Evolutionary conservation across 2,113 vertebrate species (phyloP).

Genomic region (Cranoglanis bouderius): DNA sequence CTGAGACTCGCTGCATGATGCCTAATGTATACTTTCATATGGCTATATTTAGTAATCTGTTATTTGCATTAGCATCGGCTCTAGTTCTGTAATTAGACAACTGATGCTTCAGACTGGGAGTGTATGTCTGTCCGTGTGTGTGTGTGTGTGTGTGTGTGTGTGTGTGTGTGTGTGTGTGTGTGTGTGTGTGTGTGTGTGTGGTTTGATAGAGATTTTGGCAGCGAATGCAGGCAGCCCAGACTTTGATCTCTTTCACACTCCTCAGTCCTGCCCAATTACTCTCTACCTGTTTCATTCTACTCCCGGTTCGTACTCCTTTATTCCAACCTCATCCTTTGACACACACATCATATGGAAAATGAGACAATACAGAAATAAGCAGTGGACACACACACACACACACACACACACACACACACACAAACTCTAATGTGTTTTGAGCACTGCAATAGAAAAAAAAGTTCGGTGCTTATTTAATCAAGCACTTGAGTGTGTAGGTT

Average conservation of each 20-base stretch:
- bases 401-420: neutral
- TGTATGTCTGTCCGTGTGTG: constrained; percentile 7
- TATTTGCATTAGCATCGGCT: constrained; percentile 35
- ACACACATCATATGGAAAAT: neutral
- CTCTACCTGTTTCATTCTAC: constrained; percentile 36
- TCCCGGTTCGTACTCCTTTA: constrained; percentile 20
- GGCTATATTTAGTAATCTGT: constrained; percentile 37
- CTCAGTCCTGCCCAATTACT: constrained; percentile 21
- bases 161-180: constrained; percentile 22
- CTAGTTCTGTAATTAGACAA: constrained; percentile 31
- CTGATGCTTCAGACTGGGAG: constrained; percentile 18
- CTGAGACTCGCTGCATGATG: neutral
- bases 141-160: constrained; percentile 31
- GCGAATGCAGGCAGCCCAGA: constrained; percentile 18
- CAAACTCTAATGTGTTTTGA: constrained; percentile 1
- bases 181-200: constrained; percentile 25
- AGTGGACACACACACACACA: neutral
- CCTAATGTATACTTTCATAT: constrained; percentile 30
- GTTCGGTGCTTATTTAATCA: neutral
- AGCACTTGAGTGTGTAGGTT: constrained; percentile 1
- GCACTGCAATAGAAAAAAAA: constrained; percentile 7
- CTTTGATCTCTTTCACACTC: constrained; percentile 35
- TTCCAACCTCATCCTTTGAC: constrained; percentile 12
- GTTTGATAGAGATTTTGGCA: constrained; percentile 31
- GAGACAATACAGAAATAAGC: constrained; percentile 19